phyloP scores from a whole-genome alignment of 2,888 invertebrate genomes.

The Crematogaster levior region DNA sequence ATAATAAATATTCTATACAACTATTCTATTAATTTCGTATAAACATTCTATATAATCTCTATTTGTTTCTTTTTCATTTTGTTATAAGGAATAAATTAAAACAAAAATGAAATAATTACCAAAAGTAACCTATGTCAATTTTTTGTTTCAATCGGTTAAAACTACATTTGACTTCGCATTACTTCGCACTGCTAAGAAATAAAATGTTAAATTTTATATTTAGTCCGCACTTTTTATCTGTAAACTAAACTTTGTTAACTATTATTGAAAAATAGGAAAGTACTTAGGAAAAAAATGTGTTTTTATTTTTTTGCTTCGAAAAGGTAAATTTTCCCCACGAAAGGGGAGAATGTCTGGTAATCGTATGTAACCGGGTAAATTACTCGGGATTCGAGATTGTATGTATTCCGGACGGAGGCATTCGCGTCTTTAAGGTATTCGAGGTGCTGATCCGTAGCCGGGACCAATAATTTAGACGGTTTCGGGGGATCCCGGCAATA shows the following conservation, averaged over 20 bases:
- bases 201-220: not conserved
- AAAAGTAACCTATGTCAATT: not conserved
- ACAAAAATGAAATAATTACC: not conserved
- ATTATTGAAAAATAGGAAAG: not conserved
- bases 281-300: not conserved
- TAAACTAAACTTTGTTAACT: not conserved
- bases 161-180: not conserved
- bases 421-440: slow-evolving; percentile 16
- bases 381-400: slow-evolving; percentile 8
- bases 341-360: not conserved
- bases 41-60: no score
- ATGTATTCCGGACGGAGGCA: not conserved
- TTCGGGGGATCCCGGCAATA: slow-evolving; percentile 65
- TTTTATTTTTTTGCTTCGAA: not conserved
- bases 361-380: slow-evolving; percentile 20
- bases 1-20: not conserved
- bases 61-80: not conserved
- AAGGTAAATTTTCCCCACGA: not conserved
- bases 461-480: slow-evolving; percentile 70
- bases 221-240: not conserved
- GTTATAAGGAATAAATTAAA: no score
- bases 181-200: not conserved
- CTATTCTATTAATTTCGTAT: no score
- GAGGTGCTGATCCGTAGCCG: slow-evolving; percentile 57
- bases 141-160: not conserved